Base-by-base conservation (phyloP, 2,113 vertebrate species). In the Ophiodon elongatus region DNA sequence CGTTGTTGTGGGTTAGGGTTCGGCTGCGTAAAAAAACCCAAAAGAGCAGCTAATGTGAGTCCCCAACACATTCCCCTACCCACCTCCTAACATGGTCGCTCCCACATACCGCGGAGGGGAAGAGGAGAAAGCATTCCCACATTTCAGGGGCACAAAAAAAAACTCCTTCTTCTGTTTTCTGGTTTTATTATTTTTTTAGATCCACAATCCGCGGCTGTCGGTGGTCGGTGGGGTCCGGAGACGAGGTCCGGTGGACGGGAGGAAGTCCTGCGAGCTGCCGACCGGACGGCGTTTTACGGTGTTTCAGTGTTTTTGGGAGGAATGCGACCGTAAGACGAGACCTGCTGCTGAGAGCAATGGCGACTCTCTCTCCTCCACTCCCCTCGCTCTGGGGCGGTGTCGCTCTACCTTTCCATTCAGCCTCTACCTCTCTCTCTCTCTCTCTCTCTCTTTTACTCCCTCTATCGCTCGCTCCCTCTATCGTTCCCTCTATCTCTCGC, bases 31-130 rank as follows among this genome's bases (percentile, higher is more conserved):
- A 37, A 37, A 37, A 37, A 35, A 35, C n/a, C n/a, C n/a, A n/a
- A 52, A 23, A 35, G 63, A 73, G 76, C 31, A 56, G 54, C 54
- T 65, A 80, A 70, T 47, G 78, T 21, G 79, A 86, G 85, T 86
- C 81, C 80, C 67, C 70, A 79, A 89, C 72, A 79, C 93, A 92
- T 95, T 94, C 95, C 95, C 94, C 91, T 91, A 95, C 95, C 94
- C 95, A 95, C 95, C 95, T 95, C 94, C 89, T 93, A 96, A 94
- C 95, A 96, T 96, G 95, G 95, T 95, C 91, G 95, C 95, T 96
- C 94, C 95, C 94, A 93, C 90, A 94, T 91, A 92, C 93, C 95
- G 90, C 91, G 91, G 92, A 21, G 19, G n/a, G 94, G 69, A 91
- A 85, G 85, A 91, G 93, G 79, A 92, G 92, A 86, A 84, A 87